Evolutionary conservation across 2,888 invertebrate genomes (phyloP).

Genomic region (Nomada fabriciana): DNA sequence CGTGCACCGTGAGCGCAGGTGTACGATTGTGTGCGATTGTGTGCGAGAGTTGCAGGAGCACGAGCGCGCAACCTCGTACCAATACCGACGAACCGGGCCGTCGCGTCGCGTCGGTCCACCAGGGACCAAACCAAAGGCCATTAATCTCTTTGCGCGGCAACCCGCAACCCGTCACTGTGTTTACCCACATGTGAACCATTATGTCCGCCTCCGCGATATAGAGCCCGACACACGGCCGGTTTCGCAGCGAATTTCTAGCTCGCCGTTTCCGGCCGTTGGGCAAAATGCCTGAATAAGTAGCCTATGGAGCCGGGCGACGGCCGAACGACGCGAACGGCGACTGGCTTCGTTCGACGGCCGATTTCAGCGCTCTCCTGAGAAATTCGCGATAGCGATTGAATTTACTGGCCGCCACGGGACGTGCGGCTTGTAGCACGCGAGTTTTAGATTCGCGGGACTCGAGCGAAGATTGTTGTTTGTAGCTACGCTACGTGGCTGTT

Average conservation of each 20-base stretch:
- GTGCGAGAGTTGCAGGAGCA: background rate
- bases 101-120: slow-evolving; percentile 53
- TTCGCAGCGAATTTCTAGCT: slow-evolving; percentile 65
- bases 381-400: slow-evolving; percentile 31
- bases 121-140: slow-evolving; percentile 81
- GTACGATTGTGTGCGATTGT: background rate
- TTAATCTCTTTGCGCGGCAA: slow-evolving; percentile 83
- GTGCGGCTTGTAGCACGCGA: background rate
- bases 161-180: slow-evolving; percentile 84
- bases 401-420: slow-evolving; percentile 24
- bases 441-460: background rate
- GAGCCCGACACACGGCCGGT: slow-evolving; percentile 67
- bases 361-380: slow-evolving; percentile 8
- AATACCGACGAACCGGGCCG: slow-evolving; percentile 56
- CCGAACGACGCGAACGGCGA: background rate
- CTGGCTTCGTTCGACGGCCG: background rate
- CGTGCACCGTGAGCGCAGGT: background rate
- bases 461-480: background rate
- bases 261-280: slow-evolving; percentile 61
- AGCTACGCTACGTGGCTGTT: background rate
- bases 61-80: slow-evolving; percentile 51
- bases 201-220: slow-evolving; percentile 83
- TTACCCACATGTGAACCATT: slow-evolving; percentile 84
- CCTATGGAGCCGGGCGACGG: slow-evolving; percentile 22
- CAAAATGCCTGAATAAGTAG: slow-evolving; percentile 64